Base-by-base conservation (phyloP, 2,888 invertebrate species). In the Alentia gelatinosa region DNA sequence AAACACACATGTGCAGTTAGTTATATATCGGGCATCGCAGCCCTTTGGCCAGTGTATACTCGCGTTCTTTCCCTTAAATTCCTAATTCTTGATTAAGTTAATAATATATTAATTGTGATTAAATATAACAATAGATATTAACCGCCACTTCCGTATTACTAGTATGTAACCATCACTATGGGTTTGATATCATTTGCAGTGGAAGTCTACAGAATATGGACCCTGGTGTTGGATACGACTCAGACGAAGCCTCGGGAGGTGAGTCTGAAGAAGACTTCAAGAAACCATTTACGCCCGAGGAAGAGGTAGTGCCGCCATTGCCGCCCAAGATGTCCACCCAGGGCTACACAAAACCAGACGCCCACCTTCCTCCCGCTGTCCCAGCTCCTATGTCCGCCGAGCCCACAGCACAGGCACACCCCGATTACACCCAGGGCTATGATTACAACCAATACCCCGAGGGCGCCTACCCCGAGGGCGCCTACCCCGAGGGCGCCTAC, bases 201-300 rank as follows among this genome's bases (percentile, higher is more conserved):
- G 50, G 26, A 1, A 39, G 47, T 26, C 63, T 35, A 26, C 30
- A 68, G 68, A 68, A 68, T 26, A 30, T 68, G 26, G 68, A 30
- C 4, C 68, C 68, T 30, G 68, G 68, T 12, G 68, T 68, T 3
- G 33, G 30, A 3, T 68, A 68, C 15, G 68, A 68, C 26, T 68
- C 68, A 30, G 68, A 68, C 30, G 47, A 47, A 19, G 47, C 12
- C 33, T 30, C 33, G 68, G 33, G n/a, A 9, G 39, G 39, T 15
- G 83, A 83, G n/a, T 83, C 83, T 35, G 83, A 83, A 7, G 83
- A 83, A 83, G 83, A 83, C 83, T 68, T 68, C 68, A 68, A 30
- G 30, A 30, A 19, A 12, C 23, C 50, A 33, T 30, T 23, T 37
- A 37, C 15, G 23, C 23, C 56, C 35, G 88, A 47, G 37, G 89